Base-by-base conservation (phyloP, 2,888 invertebrate species). In the Chirona hameri region DNA sequence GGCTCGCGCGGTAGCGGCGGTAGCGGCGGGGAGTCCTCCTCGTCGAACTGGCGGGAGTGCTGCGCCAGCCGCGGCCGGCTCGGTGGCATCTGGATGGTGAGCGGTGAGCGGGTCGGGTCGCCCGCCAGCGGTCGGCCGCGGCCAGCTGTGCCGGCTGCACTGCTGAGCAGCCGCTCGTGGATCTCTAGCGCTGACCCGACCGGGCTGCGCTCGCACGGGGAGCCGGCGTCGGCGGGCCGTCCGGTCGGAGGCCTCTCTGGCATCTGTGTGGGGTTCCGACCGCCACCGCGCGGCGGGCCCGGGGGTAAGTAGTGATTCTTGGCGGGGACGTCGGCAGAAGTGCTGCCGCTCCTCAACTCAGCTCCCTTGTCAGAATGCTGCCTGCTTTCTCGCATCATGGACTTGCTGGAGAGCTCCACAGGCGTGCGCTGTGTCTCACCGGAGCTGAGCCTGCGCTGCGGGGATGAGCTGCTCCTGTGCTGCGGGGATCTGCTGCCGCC, bases 1-100 rank as follows among this genome's bases (percentile, higher is more conserved):
- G 69, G 39, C 69, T 24, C n/a, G n/a, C 72, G 72, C 24, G 76
- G 76, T 39, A 21, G 39, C 76, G 76, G 76, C 39, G 27, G 76
- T 3, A 24, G 76, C 46, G 76, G 76, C 31, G 76, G 76, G 10
- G 76, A 76, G 39, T 76, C 76, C 21, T 76, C 76, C 18, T 76
- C 76, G 9, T 46, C 76, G 76, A 76, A 76, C 76, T 76, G 76
- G 76, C 24, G 10, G 15, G 39, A 46, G 76, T 24, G 27, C 39
- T 7, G 76, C 24, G 46, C 24, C 76, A 76, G 76, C 10, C 24
- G 24, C 46, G 39, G 76, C 46, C 76, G 76, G 39, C 76, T 24
- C 24, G 76, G 52, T 18, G 52, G 24, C 76, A 76, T 76, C 24
- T 76, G 76, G 0, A 76, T 39, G 46, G 76, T 1, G 46, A 76